phyloP scores from a whole-genome alignment of 1,140 invertebrate genomes.

The Brachionus manjavacas region DNA sequence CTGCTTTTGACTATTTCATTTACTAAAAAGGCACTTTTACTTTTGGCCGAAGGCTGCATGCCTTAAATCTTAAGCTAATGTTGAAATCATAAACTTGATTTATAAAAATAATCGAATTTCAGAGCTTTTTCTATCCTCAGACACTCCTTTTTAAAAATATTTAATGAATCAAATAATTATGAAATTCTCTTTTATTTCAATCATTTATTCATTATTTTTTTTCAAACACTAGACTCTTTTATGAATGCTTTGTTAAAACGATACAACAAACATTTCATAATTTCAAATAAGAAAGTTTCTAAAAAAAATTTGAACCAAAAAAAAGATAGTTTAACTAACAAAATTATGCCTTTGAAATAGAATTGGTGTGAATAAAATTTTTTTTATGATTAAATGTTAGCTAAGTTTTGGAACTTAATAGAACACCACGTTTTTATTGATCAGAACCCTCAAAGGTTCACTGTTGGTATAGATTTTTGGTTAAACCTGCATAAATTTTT shows the following conservation, averaged over 20 bases:
- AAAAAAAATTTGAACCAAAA: not conserved
- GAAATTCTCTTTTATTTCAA: not conserved
- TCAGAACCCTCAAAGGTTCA: too few relatives aligned
- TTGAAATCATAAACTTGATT: not conserved
- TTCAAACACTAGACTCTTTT: not conserved
- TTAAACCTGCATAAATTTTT: too few relatives aligned
- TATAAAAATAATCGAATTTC: not conserved
- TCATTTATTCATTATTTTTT: not conserved
- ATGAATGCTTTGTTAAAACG: not conserved
- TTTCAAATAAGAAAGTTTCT: not conserved
- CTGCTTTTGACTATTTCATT: constrained; percentile 20
- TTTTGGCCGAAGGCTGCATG: not conserved
- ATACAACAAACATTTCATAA: not conserved
- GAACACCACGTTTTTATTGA: not conserved
- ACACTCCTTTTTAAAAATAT: not conserved
- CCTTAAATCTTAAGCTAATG: not conserved
- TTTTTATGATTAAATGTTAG: not conserved
- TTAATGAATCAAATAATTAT: not conserved
- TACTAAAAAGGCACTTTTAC: not conserved
- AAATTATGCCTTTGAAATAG: not conserved
- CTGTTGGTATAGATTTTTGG: too few relatives aligned
- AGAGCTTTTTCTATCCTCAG: not conserved
- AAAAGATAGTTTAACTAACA: not conserved
- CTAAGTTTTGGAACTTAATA: not conserved
- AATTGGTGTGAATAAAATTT: not conserved